These are phyloP conservation scores for Xanthia icteritia DNA, from an alignment of 2,888 invertebrate species.

Conservation along the genomic window DNA sequence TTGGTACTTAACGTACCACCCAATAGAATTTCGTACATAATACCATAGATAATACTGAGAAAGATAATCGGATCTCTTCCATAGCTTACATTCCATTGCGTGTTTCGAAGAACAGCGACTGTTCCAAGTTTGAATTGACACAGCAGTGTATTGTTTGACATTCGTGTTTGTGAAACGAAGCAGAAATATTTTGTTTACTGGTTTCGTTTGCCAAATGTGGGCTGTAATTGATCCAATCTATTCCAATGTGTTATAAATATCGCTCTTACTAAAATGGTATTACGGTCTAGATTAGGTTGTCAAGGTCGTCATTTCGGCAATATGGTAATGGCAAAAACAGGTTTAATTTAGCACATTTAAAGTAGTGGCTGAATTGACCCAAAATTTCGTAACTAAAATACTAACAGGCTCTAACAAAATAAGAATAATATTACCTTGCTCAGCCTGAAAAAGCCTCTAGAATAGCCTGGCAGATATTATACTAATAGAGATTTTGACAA, in stretches of 20 bases:
- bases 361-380: background rate
- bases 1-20: background rate
- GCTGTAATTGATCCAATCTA: slow-evolving; percentile 43
- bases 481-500: background rate
- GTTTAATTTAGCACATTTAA: slow-evolving; percentile 8
- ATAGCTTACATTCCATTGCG: slow-evolving; percentile 51
- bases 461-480: background rate
- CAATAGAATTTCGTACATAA: slow-evolving; percentile 4
- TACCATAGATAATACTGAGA: slow-evolving; percentile 1
- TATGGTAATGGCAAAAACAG: background rate
- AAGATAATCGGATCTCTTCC: slow-evolving; percentile 35
- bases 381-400: background rate
- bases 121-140: slow-evolving; percentile 31
- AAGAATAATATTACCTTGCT: background rate
- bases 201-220: slow-evolving; percentile 28
- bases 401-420: background rate
- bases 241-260: slow-evolving; percentile 24
- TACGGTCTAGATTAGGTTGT: slow-evolving; percentile 17
- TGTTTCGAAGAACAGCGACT: slow-evolving; percentile 43
- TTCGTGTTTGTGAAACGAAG: slow-evolving; percentile 44
- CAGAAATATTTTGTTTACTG: slow-evolving; percentile 32
- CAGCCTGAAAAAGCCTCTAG: background rate
- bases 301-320: slow-evolving; percentile 10
- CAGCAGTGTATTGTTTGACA: slow-evolving; percentile 43
- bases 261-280: slow-evolving; percentile 14